Conservation (phyloP, 2,888 invertebrate species). For the Ectemnius cavifrons region DNA sequence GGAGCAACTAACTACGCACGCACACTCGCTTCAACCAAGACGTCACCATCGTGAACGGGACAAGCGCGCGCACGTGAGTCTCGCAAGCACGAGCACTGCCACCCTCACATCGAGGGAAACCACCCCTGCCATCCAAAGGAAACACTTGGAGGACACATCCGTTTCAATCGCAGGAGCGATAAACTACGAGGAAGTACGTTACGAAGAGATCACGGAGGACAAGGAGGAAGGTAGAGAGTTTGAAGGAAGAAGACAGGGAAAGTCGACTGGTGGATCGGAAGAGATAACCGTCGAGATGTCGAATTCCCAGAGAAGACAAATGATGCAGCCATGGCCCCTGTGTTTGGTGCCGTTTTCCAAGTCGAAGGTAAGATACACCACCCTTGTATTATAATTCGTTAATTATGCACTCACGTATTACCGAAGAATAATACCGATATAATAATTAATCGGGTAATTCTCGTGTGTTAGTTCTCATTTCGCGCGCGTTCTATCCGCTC, state of each 20-base stretch:
- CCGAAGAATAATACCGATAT: background rate
- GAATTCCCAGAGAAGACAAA: slow-evolving; percentile 68
- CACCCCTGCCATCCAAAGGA: no score
- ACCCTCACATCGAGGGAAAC: no score
- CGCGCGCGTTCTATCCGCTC: slow-evolving; percentile 18
- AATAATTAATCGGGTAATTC: background rate
- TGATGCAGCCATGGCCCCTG: slow-evolving; percentile 76
- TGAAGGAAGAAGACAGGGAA: background rate
- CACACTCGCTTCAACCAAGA: no score
- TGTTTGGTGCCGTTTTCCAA: slow-evolving; percentile 70
- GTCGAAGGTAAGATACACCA: slow-evolving; percentile 68
- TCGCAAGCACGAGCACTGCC: no score
- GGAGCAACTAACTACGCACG: background rate
- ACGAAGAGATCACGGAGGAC: no score
- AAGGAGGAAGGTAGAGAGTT: background rate
- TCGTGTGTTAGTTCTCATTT: background rate
- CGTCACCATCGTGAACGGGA: no score
- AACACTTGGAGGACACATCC: no score
- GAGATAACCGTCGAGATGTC: slow-evolving; percentile 55
- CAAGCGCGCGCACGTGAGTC: no score
- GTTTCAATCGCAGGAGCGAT: no score
- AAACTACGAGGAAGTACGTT: no score
- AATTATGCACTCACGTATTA: slow-evolving; percentile 9
- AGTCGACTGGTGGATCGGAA: background rate
- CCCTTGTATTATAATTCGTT: background rate